Evolutionary conservation across 2,113 vertebrate genomes (phyloP), one percentile per base, ranked within the genome.

Genomic region (Platysternon megacephalum): DNA sequence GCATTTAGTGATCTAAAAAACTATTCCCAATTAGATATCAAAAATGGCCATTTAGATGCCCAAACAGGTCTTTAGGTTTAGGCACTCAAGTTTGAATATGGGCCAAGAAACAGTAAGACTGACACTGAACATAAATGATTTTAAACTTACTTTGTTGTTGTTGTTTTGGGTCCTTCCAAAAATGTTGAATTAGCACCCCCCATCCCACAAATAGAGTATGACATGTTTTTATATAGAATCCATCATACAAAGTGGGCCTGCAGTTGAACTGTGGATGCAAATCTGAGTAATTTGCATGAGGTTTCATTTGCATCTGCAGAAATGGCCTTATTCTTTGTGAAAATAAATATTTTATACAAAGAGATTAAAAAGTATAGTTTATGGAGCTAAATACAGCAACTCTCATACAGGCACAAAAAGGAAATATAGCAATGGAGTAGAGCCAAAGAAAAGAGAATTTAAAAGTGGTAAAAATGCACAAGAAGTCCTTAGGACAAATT

Each of bases 11-110:
- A 14, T 29, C 81, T 46, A 93, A 39, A 91, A 79, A 42, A 21
- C 32, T 16, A 65, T 26, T 79, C 80, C 7, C 56, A 56, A n/a
- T 68, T 84, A 68, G 65, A 53, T 82, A 39, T 5, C 53, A 44
- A 26, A 65, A 53, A 39, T 83, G 51, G 39, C 42, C 84, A 93
- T 51, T 81, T 87, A 58, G 32, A 58, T 65, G 88, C 32, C 32
- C 68, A 82, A 79, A 58, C 46, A 32, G 46, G 49, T 82, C 90
- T 84, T 82, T 51, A 51, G 52, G n/a, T 90, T 81, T 44, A 83
- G 76, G 95, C 93, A 90, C 46, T 80, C 52, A 35, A 84, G 46
- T n/a, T 87, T 82, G 86, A 91, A 16, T 93, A 90, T 91, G 74
- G 90, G 61, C 74, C 48, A 52, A 61, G 72, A 90, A 89, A 82